These are phyloP conservation scores for Drosophila takahashii DNA, from an alignment of 1,140 invertebrate species.

Conservation along the genomic window DNA sequence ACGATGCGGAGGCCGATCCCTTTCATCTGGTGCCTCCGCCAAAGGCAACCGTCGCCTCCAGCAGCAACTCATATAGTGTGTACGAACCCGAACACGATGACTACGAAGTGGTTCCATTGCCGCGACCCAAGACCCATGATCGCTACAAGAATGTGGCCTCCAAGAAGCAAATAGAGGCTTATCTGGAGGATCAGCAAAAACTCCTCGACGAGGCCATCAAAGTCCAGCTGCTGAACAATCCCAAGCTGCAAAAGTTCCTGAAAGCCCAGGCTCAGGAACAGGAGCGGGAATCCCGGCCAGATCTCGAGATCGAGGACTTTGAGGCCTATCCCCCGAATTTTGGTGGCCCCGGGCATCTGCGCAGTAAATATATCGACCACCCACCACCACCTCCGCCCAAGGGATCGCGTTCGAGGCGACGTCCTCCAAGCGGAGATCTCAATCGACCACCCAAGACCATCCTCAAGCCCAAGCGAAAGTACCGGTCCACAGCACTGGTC, in stretches of 20 bases:
- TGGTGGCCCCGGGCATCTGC: slow-evolving; percentile 51
- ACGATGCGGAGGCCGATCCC: slow-evolving; percentile 66
- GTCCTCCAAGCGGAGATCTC: slow-evolving; percentile 45
- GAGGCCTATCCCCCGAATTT: slow-evolving; percentile 68
- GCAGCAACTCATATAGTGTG: slow-evolving; percentile 64
- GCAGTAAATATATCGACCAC: slow-evolving; percentile 48
- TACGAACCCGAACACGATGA: slow-evolving; percentile 73
- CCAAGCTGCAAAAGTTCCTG: slow-evolving; percentile 76
- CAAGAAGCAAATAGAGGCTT: slow-evolving; percentile 79
- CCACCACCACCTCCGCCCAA: slow-evolving; percentile 32
- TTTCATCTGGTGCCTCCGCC: slow-evolving; percentile 75
- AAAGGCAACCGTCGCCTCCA: slow-evolving; percentile 50
- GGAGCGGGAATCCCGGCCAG: slow-evolving; percentile 63
- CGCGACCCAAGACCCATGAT: slow-evolving; percentile 49
- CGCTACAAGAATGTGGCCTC: slow-evolving; percentile 78
- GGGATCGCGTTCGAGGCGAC: slow-evolving; percentile 42
- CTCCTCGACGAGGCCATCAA: slow-evolving; percentile 77
- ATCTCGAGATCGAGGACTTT: slow-evolving; percentile 69
- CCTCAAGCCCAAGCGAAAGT: slow-evolving; percentile 69
- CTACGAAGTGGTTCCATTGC: slow-evolving; percentile 58
- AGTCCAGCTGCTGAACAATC: slow-evolving; percentile 69
- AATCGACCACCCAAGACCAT: slow-evolving; percentile 61
- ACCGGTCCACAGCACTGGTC: slow-evolving; percentile 69
- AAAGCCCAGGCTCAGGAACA: slow-evolving; percentile 60
- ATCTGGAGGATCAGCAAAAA: slow-evolving; percentile 77